Percentiles rank a stretch among this genome's conserved stretches.
phyloP scores from a whole-genome alignment of 2,113 vertebrate genomes.

The Rhinopomastus cyanomelas region DNA sequence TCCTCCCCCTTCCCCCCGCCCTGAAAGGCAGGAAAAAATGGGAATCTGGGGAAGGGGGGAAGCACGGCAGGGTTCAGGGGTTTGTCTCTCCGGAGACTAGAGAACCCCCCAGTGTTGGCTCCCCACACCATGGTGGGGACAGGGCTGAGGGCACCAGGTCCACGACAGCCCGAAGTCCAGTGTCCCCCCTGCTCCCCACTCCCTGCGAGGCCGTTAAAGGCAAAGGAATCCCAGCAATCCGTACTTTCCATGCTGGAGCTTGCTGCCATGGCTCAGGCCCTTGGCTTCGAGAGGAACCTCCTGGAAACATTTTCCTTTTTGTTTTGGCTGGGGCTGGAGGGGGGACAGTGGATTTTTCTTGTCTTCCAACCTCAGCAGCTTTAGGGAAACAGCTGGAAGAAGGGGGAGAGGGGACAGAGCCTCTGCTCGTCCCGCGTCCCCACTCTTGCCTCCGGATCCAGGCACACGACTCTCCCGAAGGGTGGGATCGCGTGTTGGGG shows the following conservation, averaged over 20 bases:
- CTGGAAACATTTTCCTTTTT: slow-evolving; percentile 7
- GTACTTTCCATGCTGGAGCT: neutral
- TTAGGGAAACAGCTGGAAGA: neutral
- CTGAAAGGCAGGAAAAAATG: neutral
- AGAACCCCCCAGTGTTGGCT: neutral
- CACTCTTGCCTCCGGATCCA: neutral
- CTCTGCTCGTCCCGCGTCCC: neutral
- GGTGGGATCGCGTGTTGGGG: neutral
- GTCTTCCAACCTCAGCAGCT: neutral
- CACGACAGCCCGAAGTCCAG: neutral
- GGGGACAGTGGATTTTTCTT: neutral
- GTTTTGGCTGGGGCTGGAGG: neutral
- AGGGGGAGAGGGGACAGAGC: neutral
- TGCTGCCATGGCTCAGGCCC: neutral
- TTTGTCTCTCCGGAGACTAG: too few species aligned
- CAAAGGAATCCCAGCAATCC: neutral
- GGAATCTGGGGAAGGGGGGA: neutral
- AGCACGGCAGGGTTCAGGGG: neutral
- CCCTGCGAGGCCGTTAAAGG: neutral
- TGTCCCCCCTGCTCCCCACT: neutral
- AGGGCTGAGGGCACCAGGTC: neutral
- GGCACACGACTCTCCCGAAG: neutral
- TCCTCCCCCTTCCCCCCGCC: neutral
- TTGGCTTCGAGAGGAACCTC: neutral
- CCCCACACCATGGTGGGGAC: neutral